Percentiles rank a stretch among this genome's conserved stretches.
These are phyloP conservation scores for Periophthalmodon schlosseri DNA, from an alignment of 2,113 vertebrate species.

Conservation along the genomic window DNA sequence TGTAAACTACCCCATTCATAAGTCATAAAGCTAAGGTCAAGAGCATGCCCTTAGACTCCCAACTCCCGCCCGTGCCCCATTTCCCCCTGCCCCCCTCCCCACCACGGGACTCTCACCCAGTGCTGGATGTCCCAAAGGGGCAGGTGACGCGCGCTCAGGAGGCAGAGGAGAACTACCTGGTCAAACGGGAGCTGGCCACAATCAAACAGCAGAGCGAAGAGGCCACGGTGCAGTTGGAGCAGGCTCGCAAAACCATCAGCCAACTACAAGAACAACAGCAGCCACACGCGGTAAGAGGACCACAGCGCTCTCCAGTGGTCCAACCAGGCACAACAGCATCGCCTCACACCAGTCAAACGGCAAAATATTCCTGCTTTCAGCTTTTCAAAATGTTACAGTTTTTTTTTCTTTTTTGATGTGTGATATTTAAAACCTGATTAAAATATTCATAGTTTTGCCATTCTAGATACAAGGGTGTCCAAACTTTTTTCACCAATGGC, in stretches of 20 bases:
- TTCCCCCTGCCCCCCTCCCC: conserved; percentile 42
- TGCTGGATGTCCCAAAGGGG: conserved; percentile 90
- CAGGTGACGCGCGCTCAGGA: conserved; percentile 99
- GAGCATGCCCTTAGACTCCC: conserved; percentile 59
- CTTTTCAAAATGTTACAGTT: neutral
- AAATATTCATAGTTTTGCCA: no score
- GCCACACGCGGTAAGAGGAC: conserved; percentile 90
- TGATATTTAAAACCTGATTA: neutral
- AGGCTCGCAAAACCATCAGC: conserved; percentile 91
- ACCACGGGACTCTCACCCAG: conserved; percentile 53
- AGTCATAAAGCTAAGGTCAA: conserved; percentile 24
- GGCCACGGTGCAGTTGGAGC: conserved; percentile 92
- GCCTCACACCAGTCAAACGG: neutral
- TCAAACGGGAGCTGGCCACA: conserved; percentile 98
- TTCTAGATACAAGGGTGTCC: no score
- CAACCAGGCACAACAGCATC: neutral
- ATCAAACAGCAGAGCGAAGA: conserved; percentile 98
- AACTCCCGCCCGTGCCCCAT: conserved; percentile 2
- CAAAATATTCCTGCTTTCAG: neutral
- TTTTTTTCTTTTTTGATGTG: neutral
- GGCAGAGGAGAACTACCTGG: conserved; percentile 99
- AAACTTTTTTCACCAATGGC: no score
- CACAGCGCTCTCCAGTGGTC: conserved; percentile 30
- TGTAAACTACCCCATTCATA: neutral
- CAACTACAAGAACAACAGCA: conserved; percentile 86